Percentiles rank a stretch among this genome's conserved stretches.
Evolutionary conservation across 2,888 invertebrate species (phyloP).

Genomic region (Synanthedon myopaeformis): DNA sequence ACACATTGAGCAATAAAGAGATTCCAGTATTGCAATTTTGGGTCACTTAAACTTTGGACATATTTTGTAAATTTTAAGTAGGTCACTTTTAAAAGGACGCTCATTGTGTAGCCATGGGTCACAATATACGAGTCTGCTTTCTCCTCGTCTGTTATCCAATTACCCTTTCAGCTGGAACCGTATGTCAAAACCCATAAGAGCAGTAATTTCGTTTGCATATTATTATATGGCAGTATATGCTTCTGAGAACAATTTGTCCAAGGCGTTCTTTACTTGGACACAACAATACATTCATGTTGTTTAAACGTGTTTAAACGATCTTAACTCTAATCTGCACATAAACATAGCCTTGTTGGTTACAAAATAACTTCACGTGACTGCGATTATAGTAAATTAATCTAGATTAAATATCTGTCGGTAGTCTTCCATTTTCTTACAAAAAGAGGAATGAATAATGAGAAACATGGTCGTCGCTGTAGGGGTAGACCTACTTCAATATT

Average conservation of each 20-base stretch:
- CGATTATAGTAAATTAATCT: no score
- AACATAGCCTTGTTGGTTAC: no score
- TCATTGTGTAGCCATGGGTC: not conserved
- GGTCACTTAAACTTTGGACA: not conserved
- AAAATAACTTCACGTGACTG: no score
- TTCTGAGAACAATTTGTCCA: no score
- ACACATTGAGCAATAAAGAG: no score
- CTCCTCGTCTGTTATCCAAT: slow-evolving; percentile 46
- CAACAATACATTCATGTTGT: no score
- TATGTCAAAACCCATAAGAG: not conserved
- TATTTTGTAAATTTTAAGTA: not conserved
- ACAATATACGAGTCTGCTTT: slow-evolving; percentile 24
- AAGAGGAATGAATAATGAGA: not conserved
- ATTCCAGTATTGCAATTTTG: no score
- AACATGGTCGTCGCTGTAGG: not conserved
- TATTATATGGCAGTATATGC: no score
- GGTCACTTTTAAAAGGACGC: not conserved
- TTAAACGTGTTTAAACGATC: no score
- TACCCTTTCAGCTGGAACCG: slow-evolving; percentile 27
- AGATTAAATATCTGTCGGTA: no score
- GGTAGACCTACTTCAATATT: not conserved
- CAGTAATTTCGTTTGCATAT: not conserved
- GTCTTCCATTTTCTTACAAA: not conserved
- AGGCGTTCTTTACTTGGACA: no score
- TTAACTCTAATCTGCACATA: no score